Conservation (phyloP, 1,140 invertebrate genomes). For the Drosophila pruinosa region DNA sequence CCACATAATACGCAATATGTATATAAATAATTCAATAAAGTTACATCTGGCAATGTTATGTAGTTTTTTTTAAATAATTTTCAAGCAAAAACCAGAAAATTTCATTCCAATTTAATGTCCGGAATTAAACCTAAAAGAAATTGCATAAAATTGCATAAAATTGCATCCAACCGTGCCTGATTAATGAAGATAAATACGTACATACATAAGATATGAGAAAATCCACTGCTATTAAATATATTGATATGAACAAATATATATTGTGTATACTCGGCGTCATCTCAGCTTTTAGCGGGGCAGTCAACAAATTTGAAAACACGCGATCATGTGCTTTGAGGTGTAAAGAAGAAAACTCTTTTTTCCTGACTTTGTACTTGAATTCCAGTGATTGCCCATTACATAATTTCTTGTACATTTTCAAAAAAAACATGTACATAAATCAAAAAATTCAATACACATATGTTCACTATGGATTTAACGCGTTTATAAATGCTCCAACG, state of each 20-base stretch:
- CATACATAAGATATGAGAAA: background rate
- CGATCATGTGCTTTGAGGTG: conserved; percentile 26
- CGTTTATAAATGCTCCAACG: conserved; percentile 22
- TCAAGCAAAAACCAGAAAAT: background rate
- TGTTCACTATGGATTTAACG: background rate
- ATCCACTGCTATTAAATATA: background rate
- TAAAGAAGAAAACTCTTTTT: conserved; percentile 16
- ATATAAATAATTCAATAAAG: background rate
- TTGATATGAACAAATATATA: background rate
- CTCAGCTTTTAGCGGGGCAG: background rate
- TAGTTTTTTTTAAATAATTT: background rate
- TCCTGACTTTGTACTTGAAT: conserved; percentile 30
- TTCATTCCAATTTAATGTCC: background rate
- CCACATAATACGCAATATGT: background rate
- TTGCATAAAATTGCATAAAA: background rate
- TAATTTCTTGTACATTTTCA: conserved; percentile 16
- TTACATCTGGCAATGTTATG: background rate
- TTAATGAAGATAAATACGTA: background rate
- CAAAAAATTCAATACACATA: background rate
- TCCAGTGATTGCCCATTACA: conserved; percentile 15
- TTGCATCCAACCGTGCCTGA: conserved; percentile 1
- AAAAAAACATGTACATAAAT: background rate
- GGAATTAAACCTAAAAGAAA: background rate
- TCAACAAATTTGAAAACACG: conserved; percentile 16
- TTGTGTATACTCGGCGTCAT: background rate